phyloP scores from a whole-genome alignment of 2,797 vertebrate genomes.

The Cuniculus paca region DNA sequence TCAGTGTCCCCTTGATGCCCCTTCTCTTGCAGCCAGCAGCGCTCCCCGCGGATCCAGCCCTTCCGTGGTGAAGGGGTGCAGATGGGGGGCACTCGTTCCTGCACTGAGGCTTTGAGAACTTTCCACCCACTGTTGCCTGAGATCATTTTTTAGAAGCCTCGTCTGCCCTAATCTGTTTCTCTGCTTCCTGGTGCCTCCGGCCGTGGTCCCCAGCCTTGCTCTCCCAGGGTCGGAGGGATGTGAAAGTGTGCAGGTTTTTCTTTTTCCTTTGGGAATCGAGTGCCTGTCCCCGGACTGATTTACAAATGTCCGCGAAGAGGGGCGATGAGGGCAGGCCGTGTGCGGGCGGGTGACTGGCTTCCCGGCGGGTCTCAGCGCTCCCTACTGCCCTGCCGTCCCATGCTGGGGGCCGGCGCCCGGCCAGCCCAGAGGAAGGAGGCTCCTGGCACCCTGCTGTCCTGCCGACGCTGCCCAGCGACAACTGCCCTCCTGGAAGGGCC shows the following conservation, averaged over 20 bases:
- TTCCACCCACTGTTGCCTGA: conserved; percentile 18
- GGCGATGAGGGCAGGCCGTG: background rate
- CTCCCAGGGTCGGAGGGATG: background rate
- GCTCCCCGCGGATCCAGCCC: background rate
- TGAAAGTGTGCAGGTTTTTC: conserved; percentile 1
- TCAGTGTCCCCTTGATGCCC: background rate
- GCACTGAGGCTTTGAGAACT: background rate
- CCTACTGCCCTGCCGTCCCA: background rate
- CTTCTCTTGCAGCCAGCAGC: background rate
- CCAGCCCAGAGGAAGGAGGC: background rate
- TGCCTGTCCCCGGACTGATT: background rate
- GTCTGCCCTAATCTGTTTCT: background rate
- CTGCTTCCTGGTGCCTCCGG: background rate
- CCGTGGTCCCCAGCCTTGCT: background rate
- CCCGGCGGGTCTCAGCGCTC: no score
- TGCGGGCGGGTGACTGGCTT: background rate
- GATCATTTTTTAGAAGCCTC: background rate
- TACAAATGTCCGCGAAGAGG: background rate
- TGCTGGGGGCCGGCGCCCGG: background rate
- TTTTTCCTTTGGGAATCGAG: background rate
- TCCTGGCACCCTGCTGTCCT: background rate
- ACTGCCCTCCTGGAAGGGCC: background rate
- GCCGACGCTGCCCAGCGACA: background rate
- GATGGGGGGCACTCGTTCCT: background rate
- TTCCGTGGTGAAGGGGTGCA: background rate